Percentiles rank a stretch among this genome's conserved stretches.
These are phyloP conservation scores for Aphidius colemani DNA, from an alignment of 2,888 invertebrate genomes.

Conservation along the genomic window DNA sequence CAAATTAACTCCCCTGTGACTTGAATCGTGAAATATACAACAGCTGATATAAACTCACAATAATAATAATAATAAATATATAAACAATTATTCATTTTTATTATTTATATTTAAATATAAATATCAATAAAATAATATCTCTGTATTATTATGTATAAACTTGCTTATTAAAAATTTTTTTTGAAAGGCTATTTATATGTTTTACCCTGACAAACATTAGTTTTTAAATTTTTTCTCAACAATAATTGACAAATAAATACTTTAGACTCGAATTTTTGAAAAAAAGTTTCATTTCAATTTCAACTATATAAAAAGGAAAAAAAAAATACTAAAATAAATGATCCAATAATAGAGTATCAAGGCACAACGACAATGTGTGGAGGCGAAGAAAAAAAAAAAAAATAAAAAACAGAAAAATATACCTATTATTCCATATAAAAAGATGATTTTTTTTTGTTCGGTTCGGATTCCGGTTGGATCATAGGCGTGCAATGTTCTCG, in stretches of 20 bases:
- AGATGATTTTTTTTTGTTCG: conserved; percentile 3
- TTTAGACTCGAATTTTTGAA: too few relatives aligned
- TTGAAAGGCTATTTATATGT: too few relatives aligned
- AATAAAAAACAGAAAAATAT: conserved; percentile 15
- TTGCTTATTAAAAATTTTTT: too few relatives aligned
- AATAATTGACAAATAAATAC: too few relatives aligned
- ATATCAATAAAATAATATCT: too few relatives aligned
- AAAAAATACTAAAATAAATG: conserved; percentile 1
- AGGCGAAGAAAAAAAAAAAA: conserved; percentile 1
- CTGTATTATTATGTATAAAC: too few relatives aligned
- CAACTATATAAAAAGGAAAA: neutral
- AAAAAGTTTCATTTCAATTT: too few relatives aligned
- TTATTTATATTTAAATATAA: neutral
- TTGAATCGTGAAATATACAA: conserved; percentile 15
- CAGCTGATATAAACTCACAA: too few relatives aligned
- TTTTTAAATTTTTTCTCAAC: too few relatives aligned
- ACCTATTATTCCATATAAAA: conserved; percentile 17
- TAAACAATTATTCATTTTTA: conserved; percentile 9
- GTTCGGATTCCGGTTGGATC: conserved; percentile 36
- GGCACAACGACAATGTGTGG: too few relatives aligned
- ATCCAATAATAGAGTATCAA: neutral
- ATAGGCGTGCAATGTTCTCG: conserved; percentile 54
- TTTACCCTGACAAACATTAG: too few relatives aligned
- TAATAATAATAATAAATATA: neutral
- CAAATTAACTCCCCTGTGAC: conserved; percentile 44